Percentiles rank a stretch among this genome's conserved stretches.
These are phyloP conservation scores for Thysanoteuthis rhombus DNA, from an alignment of 2,888 invertebrate genomes.

Conservation along the genomic window DNA sequence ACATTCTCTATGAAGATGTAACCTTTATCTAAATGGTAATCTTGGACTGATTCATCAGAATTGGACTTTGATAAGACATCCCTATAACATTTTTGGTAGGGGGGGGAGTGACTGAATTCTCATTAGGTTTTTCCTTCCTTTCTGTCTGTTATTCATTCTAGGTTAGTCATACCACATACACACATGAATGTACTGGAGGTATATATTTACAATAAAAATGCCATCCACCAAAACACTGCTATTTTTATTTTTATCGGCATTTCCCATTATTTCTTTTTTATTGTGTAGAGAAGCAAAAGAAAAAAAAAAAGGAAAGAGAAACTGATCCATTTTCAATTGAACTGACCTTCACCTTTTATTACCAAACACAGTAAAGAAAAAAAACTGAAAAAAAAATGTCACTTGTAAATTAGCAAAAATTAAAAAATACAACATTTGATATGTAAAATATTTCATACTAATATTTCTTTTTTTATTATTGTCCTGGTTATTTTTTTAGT, in stretches of 20 bases:
- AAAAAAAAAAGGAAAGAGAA: neutral
- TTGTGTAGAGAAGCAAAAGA: neutral
- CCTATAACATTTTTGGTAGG: neutral
- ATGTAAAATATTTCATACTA: neutral
- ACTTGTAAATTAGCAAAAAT: neutral
- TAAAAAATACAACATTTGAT: neutral
- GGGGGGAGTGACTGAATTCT: neutral
- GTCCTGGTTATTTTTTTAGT: neutral
- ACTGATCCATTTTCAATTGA: neutral
- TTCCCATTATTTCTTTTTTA: neutral
- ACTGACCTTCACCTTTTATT: neutral
- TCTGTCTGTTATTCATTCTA: neutral
- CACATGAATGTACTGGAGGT: neutral
- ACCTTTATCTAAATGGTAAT: neutral
- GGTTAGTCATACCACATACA: neutral
- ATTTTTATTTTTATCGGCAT: neutral
- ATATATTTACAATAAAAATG: neutral
- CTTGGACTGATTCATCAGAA: neutral
- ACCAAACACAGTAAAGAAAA: neutral
- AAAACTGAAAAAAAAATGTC: neutral
- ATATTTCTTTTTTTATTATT: neutral
- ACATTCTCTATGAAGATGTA: neutral
- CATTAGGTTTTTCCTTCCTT: neutral
- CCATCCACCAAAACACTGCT: neutral
- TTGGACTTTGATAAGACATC: neutral